Evolutionary conservation across 2,888 invertebrate genomes (phyloP), one percentile per base, ranked within the genome.

Genomic region (Odontomyia ornata): DNA sequence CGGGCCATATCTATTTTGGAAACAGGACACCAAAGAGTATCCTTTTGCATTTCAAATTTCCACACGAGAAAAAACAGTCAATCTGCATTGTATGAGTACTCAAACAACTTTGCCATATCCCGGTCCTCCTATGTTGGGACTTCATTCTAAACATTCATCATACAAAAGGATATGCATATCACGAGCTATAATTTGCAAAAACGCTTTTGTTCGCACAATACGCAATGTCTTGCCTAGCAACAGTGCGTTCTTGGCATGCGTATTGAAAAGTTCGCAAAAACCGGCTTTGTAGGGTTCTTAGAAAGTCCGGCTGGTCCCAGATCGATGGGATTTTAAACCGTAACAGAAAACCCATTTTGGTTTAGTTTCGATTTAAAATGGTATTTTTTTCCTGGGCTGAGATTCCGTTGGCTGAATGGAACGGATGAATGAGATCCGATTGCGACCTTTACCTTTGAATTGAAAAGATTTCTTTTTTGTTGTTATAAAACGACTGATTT

Each of bases 391-490:
- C 56, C n/a, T n/a, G n/a, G n/a, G 36, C 36, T 13, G 13, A 5
- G n/a, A 15, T 65, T 65, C 36, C 28, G 11, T 36, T 11, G 3
- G 21, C 23, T 69, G 28, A 72, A 72, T 28, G n/a, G 71, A 56
- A 52, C 71, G 71, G 71, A 72, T 72, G 43, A 72, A 72, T n/a
- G 71, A 28, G 71, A 72, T 72, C 71, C 52, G 56, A 72, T 72
- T 56, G 28, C 71, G 71, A 72, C 71, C 71, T 72, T 72, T 72
- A 72, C 71, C 71, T 72, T 56, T 56, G 56, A 72, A 56, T n/a
- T 47, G 47, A 13, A 15, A 15, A 21, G n/a, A 52, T 52, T 52
- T 5, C 3, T 36, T 9, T 36, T 36, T 36, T 36, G 36, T 36
- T 18, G 43, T 9, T 43, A 13, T 43, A 13, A 9, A 52, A 52